Conservation (phyloP, 2,888 invertebrate genomes). For the Scaeva pyrastri region DNA sequence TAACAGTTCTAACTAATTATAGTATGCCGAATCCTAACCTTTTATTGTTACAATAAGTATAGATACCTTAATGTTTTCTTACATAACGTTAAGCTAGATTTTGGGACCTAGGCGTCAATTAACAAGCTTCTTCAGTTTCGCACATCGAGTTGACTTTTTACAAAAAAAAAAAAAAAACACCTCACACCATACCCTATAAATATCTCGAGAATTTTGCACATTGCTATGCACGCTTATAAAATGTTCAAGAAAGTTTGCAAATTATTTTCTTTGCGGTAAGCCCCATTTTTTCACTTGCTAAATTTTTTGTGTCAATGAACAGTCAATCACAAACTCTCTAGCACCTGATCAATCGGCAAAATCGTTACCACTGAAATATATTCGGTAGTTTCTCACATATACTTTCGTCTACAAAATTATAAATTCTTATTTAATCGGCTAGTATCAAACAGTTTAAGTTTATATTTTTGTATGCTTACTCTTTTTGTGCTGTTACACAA, state of each 20-base stretch:
- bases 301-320: slow-evolving; percentile 19
- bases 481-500: slow-evolving; percentile 39
- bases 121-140: no score
- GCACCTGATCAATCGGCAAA: slow-evolving; percentile 28
- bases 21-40: no score
- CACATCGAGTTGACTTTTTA: no score
- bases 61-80: no score
- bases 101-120: no score
- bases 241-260: slow-evolving; percentile 40
- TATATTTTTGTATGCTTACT: slow-evolving; percentile 35
- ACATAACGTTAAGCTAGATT: no score
- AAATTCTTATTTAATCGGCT: slow-evolving; percentile 15
- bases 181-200: neutral
- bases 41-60: no score
- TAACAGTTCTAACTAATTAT: no score
- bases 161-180: no score
- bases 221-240: neutral
- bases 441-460: slow-evolving; percentile 51
- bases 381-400: neutral
- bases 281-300: slow-evolving; percentile 1
- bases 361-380: slow-evolving; percentile 3
- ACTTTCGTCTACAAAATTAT: slow-evolving; percentile 13
- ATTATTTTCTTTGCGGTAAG: slow-evolving; percentile 22
- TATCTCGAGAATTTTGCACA: slow-evolving; percentile 12
- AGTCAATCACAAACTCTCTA: slow-evolving; percentile 39